A percentile compares a stretch with the other conserved stretches of the same genome.
These are phyloP conservation scores for Trematomus bernacchii DNA, from an alignment of 2,797 vertebrate species.

Conservation along the genomic window DNA sequence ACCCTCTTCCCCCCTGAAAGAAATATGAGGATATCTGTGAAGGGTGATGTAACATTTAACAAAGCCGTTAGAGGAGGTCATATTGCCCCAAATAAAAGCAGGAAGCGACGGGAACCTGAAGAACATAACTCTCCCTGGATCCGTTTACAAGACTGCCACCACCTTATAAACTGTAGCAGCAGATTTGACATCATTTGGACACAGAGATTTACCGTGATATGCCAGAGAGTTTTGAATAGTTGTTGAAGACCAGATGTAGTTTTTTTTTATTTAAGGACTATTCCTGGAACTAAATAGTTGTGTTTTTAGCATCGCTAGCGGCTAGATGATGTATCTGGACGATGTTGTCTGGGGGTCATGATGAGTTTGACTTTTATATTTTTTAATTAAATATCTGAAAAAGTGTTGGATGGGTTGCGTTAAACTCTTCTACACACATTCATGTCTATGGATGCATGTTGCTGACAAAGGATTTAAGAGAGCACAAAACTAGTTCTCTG, in stretches of 20 bases:
- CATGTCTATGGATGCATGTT: background rate
- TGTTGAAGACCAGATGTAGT: constrained; percentile 14
- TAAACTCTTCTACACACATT: background rate
- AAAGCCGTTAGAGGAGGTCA: constrained; percentile 65
- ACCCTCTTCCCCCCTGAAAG: background rate
- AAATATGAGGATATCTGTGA: constrained; percentile 67
- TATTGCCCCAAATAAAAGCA: constrained; percentile 79
- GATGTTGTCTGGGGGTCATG: background rate
- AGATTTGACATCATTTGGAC: constrained; percentile 66
- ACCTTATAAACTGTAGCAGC: constrained; percentile 74
- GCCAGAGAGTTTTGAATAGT: constrained; percentile 40
- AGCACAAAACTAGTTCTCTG: background rate
- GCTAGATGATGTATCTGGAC: background rate
- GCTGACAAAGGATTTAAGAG: background rate
- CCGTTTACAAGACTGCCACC: constrained; percentile 81
- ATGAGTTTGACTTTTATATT: background rate
- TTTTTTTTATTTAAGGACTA: constrained; percentile 41
- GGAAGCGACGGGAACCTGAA: constrained; percentile 67
- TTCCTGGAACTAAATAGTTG: constrained; percentile 40
- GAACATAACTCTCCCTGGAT: constrained; percentile 75
- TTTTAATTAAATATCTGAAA: background rate
- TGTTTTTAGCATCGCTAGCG: background rate
- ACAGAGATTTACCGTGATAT: constrained; percentile 56
- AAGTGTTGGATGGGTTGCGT: background rate
- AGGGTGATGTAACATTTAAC: constrained; percentile 73